These are phyloP conservation scores for Copidosoma aretas DNA, from an alignment of 2,888 invertebrate genomes.

Conservation along the genomic window DNA sequence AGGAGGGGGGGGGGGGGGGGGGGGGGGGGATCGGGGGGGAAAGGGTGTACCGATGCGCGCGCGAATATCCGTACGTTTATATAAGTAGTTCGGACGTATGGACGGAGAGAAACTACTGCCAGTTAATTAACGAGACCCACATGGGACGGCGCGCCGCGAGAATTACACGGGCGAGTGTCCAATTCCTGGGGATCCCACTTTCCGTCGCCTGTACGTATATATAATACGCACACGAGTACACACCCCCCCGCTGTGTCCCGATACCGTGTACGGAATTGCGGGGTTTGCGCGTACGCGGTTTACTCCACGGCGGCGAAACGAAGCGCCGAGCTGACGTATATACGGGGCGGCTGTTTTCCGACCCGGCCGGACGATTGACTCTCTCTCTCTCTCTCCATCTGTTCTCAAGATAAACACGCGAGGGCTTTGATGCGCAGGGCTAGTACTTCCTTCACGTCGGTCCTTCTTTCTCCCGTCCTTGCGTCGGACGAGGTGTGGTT, in stretches of 20 bases:
- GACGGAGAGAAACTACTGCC: constrained; percentile 16
- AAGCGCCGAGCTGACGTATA: not conserved
- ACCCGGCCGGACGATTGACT: no score
- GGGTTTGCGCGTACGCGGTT: no score
- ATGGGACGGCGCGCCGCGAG: constrained; percentile 50
- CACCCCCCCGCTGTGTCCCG: constrained; percentile 14
- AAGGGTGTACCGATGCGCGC: no score
- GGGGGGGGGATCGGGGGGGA: no score
- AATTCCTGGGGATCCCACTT: constrained; percentile 42
- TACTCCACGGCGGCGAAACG: no score
- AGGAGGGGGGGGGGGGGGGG: constrained; percentile 13
- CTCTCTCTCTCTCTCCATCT: no score
- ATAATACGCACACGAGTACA: constrained; percentile 22
- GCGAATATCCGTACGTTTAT: no score
- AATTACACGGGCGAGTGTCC: constrained; percentile 29
- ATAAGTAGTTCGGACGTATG: no score
- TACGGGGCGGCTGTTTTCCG: not conserved
- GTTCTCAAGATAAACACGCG: no score
- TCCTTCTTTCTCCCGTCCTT: not conserved
- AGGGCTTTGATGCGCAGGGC: not conserved
- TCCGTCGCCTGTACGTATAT: constrained; percentile 14
- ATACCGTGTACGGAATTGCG: constrained; percentile 5
- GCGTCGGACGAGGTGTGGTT: not conserved
- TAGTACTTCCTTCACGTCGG: constrained; percentile 3
- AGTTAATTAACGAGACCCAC: constrained; percentile 60